A percentile compares a stretch with the other conserved stretches of the same genome.
phyloP scores from a whole-genome alignment of 1,140 invertebrate genomes.

The Paralvinella palmiformis region DNA sequence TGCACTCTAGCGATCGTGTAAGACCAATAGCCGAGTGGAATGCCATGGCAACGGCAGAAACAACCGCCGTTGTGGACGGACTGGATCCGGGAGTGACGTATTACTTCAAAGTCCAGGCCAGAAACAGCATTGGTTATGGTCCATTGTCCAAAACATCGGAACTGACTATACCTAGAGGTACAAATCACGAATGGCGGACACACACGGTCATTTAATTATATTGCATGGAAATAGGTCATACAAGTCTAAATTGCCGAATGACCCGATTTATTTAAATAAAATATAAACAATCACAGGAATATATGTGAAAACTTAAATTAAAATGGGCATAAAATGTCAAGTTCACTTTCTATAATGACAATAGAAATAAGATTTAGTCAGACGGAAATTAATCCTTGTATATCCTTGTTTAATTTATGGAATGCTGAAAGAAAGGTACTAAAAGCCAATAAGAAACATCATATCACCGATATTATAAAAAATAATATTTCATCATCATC shows the following conservation, averaged over 20 bases:
- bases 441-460: too few relatives aligned
- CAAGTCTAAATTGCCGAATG: not conserved
- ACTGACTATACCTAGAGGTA: not conserved
- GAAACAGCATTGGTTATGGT: conserved; percentile 13
- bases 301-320: not conserved
- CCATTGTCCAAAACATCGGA: conserved; percentile 10
- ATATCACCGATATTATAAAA: too few relatives aligned
- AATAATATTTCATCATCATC: too few relatives aligned
- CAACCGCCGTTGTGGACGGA: not conserved
- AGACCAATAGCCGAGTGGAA: not conserved
- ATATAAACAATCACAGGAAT: not conserved
- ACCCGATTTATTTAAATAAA: not conserved
- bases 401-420: too few relatives aligned
- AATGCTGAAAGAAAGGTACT: too few relatives aligned
- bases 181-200: not conserved
- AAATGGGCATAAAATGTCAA: not conserved
- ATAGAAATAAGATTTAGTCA: not conserved
- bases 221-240: not conserved
- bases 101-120: conserved; percentile 16
- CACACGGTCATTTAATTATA: not conserved
- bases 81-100: conserved; percentile 5
- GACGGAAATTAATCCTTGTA: too few relatives aligned
- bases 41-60: not conserved
- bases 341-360: too few relatives aligned
- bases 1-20: not conserved